A percentile compares a stretch with the other conserved stretches of the same genome.
Conservation (phyloP, 2,888 invertebrate genomes). For the Oscheius myriophilus region DNA sequence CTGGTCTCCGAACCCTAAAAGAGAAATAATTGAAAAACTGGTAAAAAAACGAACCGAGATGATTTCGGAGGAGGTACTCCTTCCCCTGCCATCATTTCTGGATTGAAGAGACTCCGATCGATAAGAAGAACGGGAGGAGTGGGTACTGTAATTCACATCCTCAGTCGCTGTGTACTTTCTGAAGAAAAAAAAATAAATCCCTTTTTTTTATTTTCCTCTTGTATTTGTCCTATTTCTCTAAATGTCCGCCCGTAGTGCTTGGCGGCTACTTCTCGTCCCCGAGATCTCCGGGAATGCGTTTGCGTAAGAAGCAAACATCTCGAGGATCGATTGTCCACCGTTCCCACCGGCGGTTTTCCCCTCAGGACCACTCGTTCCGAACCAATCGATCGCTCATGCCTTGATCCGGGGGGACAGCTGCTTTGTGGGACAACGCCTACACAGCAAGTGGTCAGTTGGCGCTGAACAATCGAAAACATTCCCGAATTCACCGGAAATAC, state of each 20-base stretch:
- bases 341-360: too few relatives aligned
- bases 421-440: slow-evolving; percentile 13
- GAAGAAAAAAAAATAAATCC: slow-evolving; percentile 27
- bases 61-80: slow-evolving; percentile 62
- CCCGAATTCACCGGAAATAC: background rate
- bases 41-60: slow-evolving; percentile 49
- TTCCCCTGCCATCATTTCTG: slow-evolving; percentile 51
- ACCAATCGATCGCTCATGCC: background rate
- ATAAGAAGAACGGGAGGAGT: slow-evolving; percentile 63
- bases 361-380: background rate
- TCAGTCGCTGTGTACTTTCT: slow-evolving; percentile 65
- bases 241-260: slow-evolving; percentile 4
- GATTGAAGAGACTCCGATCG: slow-evolving; percentile 64
- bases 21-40: background rate
- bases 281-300: background rate
- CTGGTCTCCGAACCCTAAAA: slow-evolving; percentile 64
- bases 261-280: background rate
- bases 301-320: slow-evolving; percentile 1
- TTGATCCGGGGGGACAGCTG: background rate
- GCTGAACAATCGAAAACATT: background rate
- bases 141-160: slow-evolving; percentile 66
- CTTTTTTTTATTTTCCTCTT: background rate
- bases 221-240: background rate
- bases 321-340: background rate
- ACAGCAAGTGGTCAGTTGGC: slow-evolving; percentile 22